Conservation (phyloP, 2,113 vertebrate species). For the Bombycilla garrulus region DNA sequence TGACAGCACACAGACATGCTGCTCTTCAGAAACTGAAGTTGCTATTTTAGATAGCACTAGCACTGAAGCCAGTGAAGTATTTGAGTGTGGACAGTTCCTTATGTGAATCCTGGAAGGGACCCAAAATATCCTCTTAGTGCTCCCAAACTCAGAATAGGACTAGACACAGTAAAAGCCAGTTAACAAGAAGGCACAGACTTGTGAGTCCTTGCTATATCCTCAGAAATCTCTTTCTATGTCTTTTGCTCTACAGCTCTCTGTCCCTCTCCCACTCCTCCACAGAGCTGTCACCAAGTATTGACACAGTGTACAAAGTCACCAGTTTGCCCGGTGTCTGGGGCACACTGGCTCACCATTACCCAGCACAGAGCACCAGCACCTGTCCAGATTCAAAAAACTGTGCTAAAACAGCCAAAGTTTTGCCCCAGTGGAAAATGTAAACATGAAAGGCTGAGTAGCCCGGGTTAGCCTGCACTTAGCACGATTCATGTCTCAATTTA, state of each 20-base stretch:
- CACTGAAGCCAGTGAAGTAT: background rate
- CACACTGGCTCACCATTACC: accelerated
- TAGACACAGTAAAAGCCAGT: background rate
- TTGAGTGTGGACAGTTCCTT: background rate
- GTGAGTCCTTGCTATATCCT: background rate
- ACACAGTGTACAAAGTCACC: background rate
- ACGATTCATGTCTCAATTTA: background rate
- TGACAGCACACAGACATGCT: background rate
- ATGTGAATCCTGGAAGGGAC: background rate
- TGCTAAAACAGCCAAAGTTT: background rate
- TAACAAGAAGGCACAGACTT: background rate
- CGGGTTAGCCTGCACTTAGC: background rate
- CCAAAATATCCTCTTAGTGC: background rate
- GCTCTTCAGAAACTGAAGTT: background rate
- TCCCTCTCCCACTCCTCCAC: background rate
- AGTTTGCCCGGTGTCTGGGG: background rate
- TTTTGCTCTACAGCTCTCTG: background rate
- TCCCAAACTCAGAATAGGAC: background rate
- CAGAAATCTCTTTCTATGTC: background rate
- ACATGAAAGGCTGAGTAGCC: accelerated
- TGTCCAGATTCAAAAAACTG: accelerated
- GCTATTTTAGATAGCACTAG: background rate
- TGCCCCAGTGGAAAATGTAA: background rate
- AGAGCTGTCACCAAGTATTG: background rate
- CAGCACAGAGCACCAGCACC: background rate